Percentiles rank a stretch among this genome's conserved stretches.
phyloP scores from a whole-genome alignment of 2,888 invertebrate species.

The Tanytarsus gracilentus region DNA sequence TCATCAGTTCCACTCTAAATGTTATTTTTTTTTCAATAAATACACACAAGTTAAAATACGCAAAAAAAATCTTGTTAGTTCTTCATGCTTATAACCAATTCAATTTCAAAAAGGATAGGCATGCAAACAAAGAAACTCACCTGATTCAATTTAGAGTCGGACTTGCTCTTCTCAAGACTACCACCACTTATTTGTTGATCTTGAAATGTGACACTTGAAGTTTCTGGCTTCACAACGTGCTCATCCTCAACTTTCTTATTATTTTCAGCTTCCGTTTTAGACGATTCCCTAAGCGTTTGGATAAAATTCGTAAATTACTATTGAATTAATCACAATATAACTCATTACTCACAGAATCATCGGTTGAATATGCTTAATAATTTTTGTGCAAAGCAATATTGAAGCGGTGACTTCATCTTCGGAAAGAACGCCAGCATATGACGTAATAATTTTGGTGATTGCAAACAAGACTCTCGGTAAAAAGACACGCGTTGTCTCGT shows the following conservation, averaged over 20 bases:
- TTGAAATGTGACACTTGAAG: slow-evolving; percentile 29
- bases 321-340: slow-evolving; percentile 14
- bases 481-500: slow-evolving; percentile 67
- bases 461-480: slow-evolving; percentile 65
- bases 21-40: slow-evolving; percentile 40
- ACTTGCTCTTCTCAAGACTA: slow-evolving; percentile 54
- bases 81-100: no score
- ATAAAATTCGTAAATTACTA: neutral
- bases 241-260: neutral
- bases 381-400: slow-evolving; percentile 60
- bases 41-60: slow-evolving; percentile 32
- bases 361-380: slow-evolving; percentile 66
- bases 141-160: slow-evolving; percentile 54
- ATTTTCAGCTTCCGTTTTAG: neutral
- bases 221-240: slow-evolving; percentile 16
- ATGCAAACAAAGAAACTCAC: slow-evolving; percentile 34
- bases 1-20: slow-evolving; percentile 41
- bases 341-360: slow-evolving; percentile 45
- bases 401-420: slow-evolving; percentile 54
- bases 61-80: neutral
- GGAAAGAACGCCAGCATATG: slow-evolving; percentile 44
- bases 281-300: neutral
- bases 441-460: slow-evolving; percentile 52
- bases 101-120: neutral
- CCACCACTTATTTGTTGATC: neutral